Percentiles rank a stretch among this genome's conserved stretches.
phyloP scores from a whole-genome alignment of 1,140 invertebrate species.

The Apis laboriosa region DNA sequence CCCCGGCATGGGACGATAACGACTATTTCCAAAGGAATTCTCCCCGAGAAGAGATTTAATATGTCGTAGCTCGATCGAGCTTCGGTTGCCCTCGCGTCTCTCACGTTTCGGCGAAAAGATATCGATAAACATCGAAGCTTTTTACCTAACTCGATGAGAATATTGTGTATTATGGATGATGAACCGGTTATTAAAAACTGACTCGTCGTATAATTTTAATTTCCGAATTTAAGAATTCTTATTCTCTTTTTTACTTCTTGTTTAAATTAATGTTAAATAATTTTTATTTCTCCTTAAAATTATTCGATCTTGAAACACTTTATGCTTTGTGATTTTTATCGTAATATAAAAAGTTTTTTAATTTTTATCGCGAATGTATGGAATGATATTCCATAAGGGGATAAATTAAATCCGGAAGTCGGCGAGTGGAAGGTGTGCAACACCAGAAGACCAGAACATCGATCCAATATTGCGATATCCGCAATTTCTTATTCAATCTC shows the following conservation, averaged over 20 bases:
- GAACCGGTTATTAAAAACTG: too few relatives aligned
- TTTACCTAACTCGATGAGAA: neutral
- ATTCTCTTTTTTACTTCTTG: too few relatives aligned
- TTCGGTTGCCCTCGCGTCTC: neutral
- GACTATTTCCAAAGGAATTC: slow-evolving; percentile 41
- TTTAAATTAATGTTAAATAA: too few relatives aligned
- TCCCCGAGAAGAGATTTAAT: slow-evolving; percentile 30
- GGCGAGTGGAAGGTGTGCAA: neutral
- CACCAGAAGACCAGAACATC: neutral
- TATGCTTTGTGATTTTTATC: too few relatives aligned
- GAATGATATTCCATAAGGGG: neutral
- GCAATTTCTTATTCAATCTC: slow-evolving; percentile 21
- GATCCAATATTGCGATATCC: neutral
- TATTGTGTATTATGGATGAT: too few relatives aligned
- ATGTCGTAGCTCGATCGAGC: neutral
- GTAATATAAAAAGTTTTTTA: too few relatives aligned
- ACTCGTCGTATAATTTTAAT: too few relatives aligned
- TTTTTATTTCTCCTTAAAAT: too few relatives aligned
- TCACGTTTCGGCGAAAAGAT: neutral
- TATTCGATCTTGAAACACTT: too few relatives aligned
- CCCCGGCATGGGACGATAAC: slow-evolving; percentile 35
- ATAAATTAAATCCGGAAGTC: slow-evolving; percentile 5
- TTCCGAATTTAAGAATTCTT: too few relatives aligned
- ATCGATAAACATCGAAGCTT: neutral
- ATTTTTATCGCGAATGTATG: neutral